A percentile compares a stretch with the other conserved stretches of the same genome.
phyloP scores from a whole-genome alignment of 2,113 vertebrate genomes.

The Pitta sordida region DNA sequence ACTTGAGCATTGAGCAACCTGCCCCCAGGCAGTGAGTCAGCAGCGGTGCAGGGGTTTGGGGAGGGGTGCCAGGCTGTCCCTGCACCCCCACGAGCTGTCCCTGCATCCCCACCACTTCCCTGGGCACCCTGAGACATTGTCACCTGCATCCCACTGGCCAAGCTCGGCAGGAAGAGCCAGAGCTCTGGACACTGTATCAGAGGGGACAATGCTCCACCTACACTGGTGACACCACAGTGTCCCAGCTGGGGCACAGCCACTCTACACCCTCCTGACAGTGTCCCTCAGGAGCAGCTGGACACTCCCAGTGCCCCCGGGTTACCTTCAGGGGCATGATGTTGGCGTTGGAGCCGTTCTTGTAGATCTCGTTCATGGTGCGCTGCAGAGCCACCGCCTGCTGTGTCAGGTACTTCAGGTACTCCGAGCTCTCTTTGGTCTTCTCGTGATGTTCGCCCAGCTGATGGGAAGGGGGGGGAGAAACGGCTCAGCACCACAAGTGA shows the following conservation, averaged over 20 bases:
- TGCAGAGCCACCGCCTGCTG: slow-evolving; percentile 97
- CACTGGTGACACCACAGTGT: accelerated
- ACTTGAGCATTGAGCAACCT: slow-evolving; percentile 1
- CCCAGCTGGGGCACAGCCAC: neutral
- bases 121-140: neutral
- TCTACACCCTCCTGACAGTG: accelerated
- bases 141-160: accelerated
- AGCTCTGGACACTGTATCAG: accelerated
- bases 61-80: neutral
- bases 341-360: slow-evolving; percentile 94
- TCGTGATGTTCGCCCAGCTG: slow-evolving; percentile 95
- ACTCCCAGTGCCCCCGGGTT: neutral
- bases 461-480: neutral
- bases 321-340: slow-evolving; percentile 97
- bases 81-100: neutral
- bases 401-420: slow-evolving; percentile 97
- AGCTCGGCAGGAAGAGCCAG: neutral
- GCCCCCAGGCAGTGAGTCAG: neutral
- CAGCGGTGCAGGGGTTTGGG: neutral
- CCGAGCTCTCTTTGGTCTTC: slow-evolving; percentile 98
- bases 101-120: accelerated
- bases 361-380: slow-evolving; percentile 99
- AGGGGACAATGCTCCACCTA: no score
- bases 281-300: neutral
- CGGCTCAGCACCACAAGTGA: neutral